Base-by-base conservation (phyloP, 1,140 invertebrate species). In the Drosophila orena region DNA sequence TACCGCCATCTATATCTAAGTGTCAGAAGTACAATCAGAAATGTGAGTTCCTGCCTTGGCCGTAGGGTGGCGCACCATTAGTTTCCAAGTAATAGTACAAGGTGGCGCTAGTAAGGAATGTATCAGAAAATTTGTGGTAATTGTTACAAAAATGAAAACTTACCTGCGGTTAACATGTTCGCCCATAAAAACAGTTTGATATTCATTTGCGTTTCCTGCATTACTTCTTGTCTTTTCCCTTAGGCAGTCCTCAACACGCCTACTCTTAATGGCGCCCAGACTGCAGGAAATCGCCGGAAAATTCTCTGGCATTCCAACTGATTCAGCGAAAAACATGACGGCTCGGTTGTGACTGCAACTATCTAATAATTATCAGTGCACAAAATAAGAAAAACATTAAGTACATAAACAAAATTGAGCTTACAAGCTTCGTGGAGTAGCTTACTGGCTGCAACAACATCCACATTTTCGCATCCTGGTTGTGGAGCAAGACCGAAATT, bases 401-500 rank as follows among this genome's bases (percentile, higher is more conserved):
- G 4, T 5, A 1, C 11, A 0, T 6, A 34, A 27, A n/a, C 1
- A 17, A 2, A 11, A 50, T 6, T 8, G 3, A 38, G 37, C 84
- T 90, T 75, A 92, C 86, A 92, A 27, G 89, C 79, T 55, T 90
- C 77, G 4, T 86, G 71, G 0, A 92, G 60, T 30, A 92, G 83
- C 75, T 90, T 90, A 77, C 91, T 92, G 47, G 85, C 85, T 0
- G 83, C 58, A 17, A 91, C 38, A 20, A 92, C 47, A 57, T 92
- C 91, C 46, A 90, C 69, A 34, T 90, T 72, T 35, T 86, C 84
- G 56, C 96, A 96, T 5, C 96, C 96, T 0, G 95, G 95, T 79
- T 96, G 96, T 4, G 93, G 91, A 6, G 92, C 88, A 4, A 79
- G 90, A 0, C 94, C 94, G 55, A 94, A 94, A 81, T 95, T 95